Conservation (phyloP, 2,797 vertebrate species). For the Brachyalestes nurse region DNA sequence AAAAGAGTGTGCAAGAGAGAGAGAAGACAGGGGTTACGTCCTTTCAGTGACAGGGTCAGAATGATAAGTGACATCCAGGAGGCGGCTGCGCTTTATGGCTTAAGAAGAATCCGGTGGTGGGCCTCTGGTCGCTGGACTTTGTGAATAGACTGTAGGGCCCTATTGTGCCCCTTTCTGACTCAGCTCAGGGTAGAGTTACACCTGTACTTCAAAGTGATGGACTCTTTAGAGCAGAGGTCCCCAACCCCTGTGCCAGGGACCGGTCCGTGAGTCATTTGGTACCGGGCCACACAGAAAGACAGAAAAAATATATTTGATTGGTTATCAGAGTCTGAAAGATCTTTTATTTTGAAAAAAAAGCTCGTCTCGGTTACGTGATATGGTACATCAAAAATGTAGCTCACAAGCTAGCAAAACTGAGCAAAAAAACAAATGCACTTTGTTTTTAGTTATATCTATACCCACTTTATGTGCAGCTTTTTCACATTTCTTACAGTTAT, state of each 20-base stretch:
- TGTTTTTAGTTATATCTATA: too few species aligned
- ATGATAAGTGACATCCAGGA: constrained; percentile 49
- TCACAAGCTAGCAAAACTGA: too few species aligned
- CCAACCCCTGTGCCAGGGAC: too few species aligned
- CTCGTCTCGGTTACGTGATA: too few species aligned
- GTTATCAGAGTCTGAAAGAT: too few species aligned
- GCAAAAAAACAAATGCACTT: too few species aligned
- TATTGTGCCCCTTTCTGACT: constrained; percentile 15
- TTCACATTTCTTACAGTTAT: background rate
- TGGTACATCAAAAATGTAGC: too few species aligned
- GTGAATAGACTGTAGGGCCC: constrained; percentile 35
- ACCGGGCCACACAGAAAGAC: too few species aligned
- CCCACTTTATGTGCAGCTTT: too few species aligned
- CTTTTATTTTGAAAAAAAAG: too few species aligned
- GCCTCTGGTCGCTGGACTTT: constrained; percentile 19
- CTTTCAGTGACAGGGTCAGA: constrained; percentile 51
- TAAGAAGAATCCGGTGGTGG: constrained; percentile 29
- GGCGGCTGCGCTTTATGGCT: constrained; percentile 1
- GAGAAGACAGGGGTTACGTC: constrained; percentile 35
- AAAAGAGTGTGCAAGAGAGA: constrained; percentile 8
- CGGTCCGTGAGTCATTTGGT: too few species aligned
- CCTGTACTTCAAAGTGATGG: constrained; percentile 21
- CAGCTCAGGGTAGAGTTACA: constrained; percentile 38
- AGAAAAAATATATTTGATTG: too few species aligned
- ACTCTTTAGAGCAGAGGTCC: background rate